phyloP scores from a whole-genome alignment of 2,113 vertebrate species.

The Strigops habroptila region DNA sequence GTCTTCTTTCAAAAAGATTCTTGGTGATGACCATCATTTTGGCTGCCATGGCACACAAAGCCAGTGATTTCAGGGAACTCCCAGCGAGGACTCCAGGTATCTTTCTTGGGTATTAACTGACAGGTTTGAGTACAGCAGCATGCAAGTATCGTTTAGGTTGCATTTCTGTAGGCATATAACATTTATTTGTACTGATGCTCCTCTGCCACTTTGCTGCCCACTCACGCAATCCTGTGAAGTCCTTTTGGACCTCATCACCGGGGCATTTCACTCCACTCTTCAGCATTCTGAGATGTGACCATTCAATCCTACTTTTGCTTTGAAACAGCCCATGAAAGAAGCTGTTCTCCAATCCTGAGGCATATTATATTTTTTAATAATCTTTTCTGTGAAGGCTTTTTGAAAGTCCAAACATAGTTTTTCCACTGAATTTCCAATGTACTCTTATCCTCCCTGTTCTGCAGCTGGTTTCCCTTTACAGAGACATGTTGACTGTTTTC shows the following conservation, averaged over 20 bases:
- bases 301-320: neutral
- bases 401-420: neutral
- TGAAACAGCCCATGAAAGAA: neutral
- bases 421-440: neutral
- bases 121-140: neutral
- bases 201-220: fast-evolving
- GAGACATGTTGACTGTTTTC: neutral
- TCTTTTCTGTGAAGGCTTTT: neutral
- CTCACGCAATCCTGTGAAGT: neutral
- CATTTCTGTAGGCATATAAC: neutral
- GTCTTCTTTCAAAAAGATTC: neutral
- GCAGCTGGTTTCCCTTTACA: neutral
- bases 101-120: neutral
- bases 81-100: no score
- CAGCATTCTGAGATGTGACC: neutral
- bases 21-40: neutral
- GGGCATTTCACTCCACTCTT: neutral
- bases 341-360: neutral
- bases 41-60: neutral
- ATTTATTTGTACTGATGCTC: neutral
- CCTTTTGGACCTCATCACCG: neutral
- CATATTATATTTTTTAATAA: neutral
- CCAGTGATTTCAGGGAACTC: neutral
- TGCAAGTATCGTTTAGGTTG: neutral
- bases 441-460: neutral